phyloP scores from a whole-genome alignment of 2,888 invertebrate species.

The Trimorus sp. region DNA sequence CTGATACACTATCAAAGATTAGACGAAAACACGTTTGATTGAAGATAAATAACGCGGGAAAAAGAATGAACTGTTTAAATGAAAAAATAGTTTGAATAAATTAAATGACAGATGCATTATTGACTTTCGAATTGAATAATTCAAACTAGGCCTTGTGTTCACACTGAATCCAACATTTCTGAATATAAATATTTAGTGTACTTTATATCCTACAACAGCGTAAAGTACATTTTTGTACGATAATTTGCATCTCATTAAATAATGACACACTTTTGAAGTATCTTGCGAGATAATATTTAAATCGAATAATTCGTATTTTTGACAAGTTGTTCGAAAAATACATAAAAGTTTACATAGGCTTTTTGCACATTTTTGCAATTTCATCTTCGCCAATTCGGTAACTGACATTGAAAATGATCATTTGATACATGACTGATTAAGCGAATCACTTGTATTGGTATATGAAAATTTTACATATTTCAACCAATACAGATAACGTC shows the following conservation, averaged over 20 bases:
- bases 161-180: conserved; percentile 44
- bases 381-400: too few relatives aligned
- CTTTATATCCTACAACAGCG: conserved; percentile 46
- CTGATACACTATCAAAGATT: not conserved
- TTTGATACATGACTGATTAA: too few relatives aligned
- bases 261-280: conserved; percentile 15
- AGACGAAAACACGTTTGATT: not conserved
- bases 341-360: conserved; percentile 1
- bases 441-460: too few relatives aligned
- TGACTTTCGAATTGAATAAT: not conserved
- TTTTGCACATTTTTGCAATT: not conserved
- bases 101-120: too few relatives aligned
- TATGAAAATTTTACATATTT: too few relatives aligned
- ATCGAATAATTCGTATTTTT: not conserved
- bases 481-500: too few relatives aligned
- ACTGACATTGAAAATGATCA: too few relatives aligned
- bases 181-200: conserved; percentile 51
- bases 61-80: not conserved
- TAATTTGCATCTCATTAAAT: conserved; percentile 39
- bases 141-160: conserved; percentile 12
- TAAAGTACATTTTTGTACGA: conserved; percentile 51
- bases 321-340: not conserved
- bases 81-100: too few relatives aligned
- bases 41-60: conserved; percentile 9
- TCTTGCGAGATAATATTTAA: conserved; percentile 13